These are phyloP conservation scores for Drusus annulatus DNA, from an alignment of 1,140 invertebrate genomes.

Conservation along the genomic window DNA sequence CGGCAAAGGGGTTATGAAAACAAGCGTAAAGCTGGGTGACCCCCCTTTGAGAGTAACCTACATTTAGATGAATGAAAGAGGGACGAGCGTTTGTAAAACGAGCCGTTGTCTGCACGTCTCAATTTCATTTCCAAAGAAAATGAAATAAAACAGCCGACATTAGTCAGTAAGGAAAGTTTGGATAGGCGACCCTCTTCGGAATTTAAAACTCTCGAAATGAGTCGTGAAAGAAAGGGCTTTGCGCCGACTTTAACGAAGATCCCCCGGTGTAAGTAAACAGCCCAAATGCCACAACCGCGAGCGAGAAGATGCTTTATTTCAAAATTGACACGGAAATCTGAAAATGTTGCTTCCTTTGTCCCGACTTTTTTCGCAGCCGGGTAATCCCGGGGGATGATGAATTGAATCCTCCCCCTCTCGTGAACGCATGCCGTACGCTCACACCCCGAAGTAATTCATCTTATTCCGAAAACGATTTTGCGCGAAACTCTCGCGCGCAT, in stretches of 20 bases:
- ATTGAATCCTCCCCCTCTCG: conserved; percentile 21
- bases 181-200: too few relatives aligned
- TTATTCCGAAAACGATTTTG: conserved; percentile 46
- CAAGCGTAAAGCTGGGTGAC: too few relatives aligned
- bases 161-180: too few relatives aligned
- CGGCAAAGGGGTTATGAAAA: background rate
- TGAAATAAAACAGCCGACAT: too few relatives aligned
- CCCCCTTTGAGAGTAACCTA: too few relatives aligned
- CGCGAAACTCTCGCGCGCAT: conserved; percentile 17
- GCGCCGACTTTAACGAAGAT: too few relatives aligned
- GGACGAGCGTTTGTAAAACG: too few relatives aligned
- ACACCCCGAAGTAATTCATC: conserved; percentile 38
- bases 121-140: too few relatives aligned
- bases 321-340: conserved; percentile 39
- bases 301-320: conserved; percentile 1
- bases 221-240: too few relatives aligned
- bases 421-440: background rate
- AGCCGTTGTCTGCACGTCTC: too few relatives aligned
- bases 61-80: too few relatives aligned
- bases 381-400: conserved; percentile 41
- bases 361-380: conserved; percentile 29
- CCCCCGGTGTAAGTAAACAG: background rate
- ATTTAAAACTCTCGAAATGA: too few relatives aligned
- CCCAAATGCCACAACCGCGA: conserved; percentile 7
- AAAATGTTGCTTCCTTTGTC: conserved; percentile 34